Base-by-base conservation (phyloP, 2,888 invertebrate species). In the Synanthedon tipuliformis region DNA sequence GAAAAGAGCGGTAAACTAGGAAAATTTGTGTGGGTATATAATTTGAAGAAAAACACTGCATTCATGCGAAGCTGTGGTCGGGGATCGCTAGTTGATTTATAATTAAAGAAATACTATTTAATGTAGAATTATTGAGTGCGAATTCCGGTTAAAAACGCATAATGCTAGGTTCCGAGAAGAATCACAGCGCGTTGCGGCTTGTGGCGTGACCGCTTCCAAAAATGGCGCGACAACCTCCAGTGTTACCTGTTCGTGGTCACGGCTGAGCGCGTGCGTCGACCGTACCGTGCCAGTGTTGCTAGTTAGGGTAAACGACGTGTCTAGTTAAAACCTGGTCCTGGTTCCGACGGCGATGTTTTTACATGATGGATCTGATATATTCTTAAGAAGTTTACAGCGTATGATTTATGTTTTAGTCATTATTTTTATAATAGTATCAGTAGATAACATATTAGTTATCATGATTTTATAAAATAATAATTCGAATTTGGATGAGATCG, bases 141-240 rank as follows among this genome's bases (percentile, higher is more conserved):
- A 34, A 34, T 34, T 34, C 34, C 34, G 10, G 34, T 34, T 13
- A 45, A 45, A 45, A 45, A 45, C 15, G 45, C 45, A 15, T 15
- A 13, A 15, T 45, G 13, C 13, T 45, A 45, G n/a, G 45, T 54
- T 73, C 71, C 63, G 55, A 66, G 72, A 71, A 75, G 68, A 65
- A 64, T 61, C 61, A 45, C n/a, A 15, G 45, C 15, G 45, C 3
- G 45, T 11, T 45, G 45, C 45, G 61, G 56, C 60, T 11, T 45
- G 45, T 15, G 61, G 57, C 60, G 51, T 58, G 62, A 61, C 64
- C 57, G 57, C 62, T 66, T 68, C 75, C 74, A 54, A 68, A 76
- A 74, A 76, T 71, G 74, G 74, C 62, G 62, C 54, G 65, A 63
- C 63, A 27, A 50, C 57, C 57, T 61, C 64, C 55, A 61, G 61